Conservation (phyloP, 2,888 invertebrate species). For the Drosophila neotestacea region DNA sequence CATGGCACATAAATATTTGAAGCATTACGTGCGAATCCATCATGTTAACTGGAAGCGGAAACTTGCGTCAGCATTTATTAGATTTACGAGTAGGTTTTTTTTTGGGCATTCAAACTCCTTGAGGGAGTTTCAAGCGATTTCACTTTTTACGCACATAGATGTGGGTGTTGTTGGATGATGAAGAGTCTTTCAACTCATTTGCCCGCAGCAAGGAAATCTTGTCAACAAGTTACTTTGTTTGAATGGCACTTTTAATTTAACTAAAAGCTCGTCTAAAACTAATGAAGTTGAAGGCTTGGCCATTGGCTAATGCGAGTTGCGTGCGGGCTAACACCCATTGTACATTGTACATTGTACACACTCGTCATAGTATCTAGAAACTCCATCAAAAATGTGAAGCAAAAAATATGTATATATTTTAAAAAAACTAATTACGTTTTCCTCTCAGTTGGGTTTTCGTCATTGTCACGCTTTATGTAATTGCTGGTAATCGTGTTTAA, state of each 20-base stretch:
- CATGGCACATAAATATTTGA: conserved; percentile 31
- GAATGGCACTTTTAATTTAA: conserved; percentile 65
- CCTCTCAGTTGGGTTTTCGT: conserved; percentile 9
- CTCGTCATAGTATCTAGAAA: conserved; percentile 21
- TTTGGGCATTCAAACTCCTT: conserved; percentile 11
- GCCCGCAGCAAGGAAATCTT: conserved; percentile 32
- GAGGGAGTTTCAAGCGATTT: conserved; percentile 20
- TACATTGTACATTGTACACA: conserved; percentile 21
- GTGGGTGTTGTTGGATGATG: conserved; percentile 23
- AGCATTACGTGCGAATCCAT: conserved; percentile 27
- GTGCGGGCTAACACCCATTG: conserved; percentile 44
- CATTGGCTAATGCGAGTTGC: conserved; percentile 57
- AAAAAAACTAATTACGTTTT: conserved; percentile 44
- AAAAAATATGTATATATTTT: neutral
- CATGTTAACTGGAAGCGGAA: conserved; percentile 43
- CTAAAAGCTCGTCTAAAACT: conserved; percentile 56
- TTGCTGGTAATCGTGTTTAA: conserved; percentile 65
- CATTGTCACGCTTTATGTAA: conserved; percentile 66
- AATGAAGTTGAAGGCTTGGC: conserved; percentile 57
- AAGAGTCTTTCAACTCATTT: conserved; percentile 6
- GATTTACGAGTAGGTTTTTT: conserved; percentile 14
- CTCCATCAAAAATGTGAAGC: conserved; percentile 29
- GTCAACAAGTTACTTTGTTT: conserved; percentile 10
- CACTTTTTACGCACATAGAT: conserved; percentile 11
- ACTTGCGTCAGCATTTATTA: conserved; percentile 48